Conservation (phyloP, 2,113 vertebrate species). For the Notechis scutatus region DNA sequence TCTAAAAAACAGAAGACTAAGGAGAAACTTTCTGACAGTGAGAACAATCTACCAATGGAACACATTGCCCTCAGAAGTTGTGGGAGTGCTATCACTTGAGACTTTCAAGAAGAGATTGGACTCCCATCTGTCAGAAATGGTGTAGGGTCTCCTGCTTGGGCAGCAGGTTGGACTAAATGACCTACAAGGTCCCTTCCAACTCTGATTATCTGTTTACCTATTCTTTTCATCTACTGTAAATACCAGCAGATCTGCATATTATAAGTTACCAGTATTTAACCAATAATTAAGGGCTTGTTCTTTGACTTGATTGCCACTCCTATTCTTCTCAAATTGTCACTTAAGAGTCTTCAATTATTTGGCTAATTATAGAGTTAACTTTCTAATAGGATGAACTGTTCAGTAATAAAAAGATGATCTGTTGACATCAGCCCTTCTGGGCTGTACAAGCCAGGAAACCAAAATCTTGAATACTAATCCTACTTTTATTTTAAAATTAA, state of each 20-base stretch:
- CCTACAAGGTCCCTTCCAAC: too few species aligned
- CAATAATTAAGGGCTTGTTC: not conserved
- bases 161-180: too few species aligned
- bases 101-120: too few species aligned
- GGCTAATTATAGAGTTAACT: not conserved
- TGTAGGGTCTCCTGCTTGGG: too few species aligned
- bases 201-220: too few species aligned
- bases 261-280: not conserved
- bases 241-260: not conserved
- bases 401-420: not conserved
- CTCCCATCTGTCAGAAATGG: too few species aligned
- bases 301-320: not conserved
- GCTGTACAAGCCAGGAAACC: not conserved
- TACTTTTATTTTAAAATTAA: not conserved
- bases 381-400: not conserved
- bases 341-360: not conserved
- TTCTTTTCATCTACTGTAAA: not conserved
- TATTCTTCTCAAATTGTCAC: not conserved
- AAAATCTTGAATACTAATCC: not conserved
- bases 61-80: too few species aligned
- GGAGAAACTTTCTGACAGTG: too few species aligned
- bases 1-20: not conserved
- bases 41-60: too few species aligned
- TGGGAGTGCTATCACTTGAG: too few species aligned
- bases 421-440: not conserved